These are phyloP conservation scores for Hydrocynus forskahlii DNA, from an alignment of 2,797 vertebrate genomes.

Conservation along the genomic window DNA sequence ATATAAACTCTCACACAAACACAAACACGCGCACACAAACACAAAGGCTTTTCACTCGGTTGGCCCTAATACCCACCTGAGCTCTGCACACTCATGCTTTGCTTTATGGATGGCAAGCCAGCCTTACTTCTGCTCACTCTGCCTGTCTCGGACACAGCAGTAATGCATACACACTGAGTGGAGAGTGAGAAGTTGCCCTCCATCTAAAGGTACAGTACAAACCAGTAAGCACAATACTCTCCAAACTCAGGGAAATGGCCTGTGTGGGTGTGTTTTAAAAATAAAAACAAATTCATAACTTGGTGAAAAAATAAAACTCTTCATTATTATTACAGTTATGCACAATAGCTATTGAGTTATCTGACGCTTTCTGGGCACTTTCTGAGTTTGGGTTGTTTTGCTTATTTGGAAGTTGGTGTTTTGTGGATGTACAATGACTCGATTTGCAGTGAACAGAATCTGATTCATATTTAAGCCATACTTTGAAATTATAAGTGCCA, in stretches of 20 bases:
- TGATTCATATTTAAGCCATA: background rate
- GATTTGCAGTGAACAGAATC: constrained; percentile 42
- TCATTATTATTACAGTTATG: background rate
- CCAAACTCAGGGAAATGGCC: constrained; percentile 40
- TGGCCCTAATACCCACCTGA: constrained; percentile 39
- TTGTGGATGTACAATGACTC: constrained; percentile 70
- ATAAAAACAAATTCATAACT: background rate
- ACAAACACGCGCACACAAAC: constrained; percentile 6
- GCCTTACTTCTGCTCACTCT: constrained; percentile 11
- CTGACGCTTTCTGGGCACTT: background rate
- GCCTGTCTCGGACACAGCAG: background rate
- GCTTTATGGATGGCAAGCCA: constrained; percentile 32
- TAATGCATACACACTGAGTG: constrained; percentile 14
- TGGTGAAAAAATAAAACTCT: background rate
- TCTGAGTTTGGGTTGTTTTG: constrained; percentile 55
- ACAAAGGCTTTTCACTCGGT: constrained; percentile 1
- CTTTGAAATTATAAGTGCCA: background rate
- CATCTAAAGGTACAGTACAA: constrained; percentile 54
- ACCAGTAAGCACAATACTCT: constrained; percentile 53
- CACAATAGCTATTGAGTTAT: background rate
- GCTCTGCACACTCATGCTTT: constrained; percentile 33
- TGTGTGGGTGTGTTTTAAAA: background rate
- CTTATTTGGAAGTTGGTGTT: constrained; percentile 56
- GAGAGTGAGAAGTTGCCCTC: constrained; percentile 2
- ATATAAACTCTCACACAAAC: background rate